Conservation (phyloP, 2,797 vertebrate genomes). For the Ctenochaetus hawaiiensis region DNA sequence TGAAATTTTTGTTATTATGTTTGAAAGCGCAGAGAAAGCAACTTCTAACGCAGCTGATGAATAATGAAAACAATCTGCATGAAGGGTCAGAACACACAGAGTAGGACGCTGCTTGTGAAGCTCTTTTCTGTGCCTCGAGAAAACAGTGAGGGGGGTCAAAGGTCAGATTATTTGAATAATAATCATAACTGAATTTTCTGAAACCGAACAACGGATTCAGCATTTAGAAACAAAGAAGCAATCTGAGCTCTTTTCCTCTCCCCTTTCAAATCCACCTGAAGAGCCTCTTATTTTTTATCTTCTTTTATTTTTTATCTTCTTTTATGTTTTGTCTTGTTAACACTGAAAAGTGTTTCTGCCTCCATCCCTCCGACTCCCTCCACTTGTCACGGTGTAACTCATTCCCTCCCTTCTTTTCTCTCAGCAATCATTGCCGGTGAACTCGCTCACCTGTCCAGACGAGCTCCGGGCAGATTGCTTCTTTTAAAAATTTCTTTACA, state of each 20-base stretch:
- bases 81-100: constrained; percentile 15
- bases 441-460: constrained; percentile 21
- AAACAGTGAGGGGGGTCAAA: constrained; percentile 17
- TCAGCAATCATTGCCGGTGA: constrained; percentile 1
- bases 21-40: constrained; percentile 1
- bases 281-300: constrained; percentile 19
- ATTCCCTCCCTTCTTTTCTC: constrained; percentile 1
- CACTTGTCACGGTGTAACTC: constrained; percentile 3
- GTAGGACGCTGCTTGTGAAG: not conserved
- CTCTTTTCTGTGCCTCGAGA: constrained; percentile 4
- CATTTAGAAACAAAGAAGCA: not conserved
- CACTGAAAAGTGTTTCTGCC: constrained; percentile 20
- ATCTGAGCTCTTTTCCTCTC: not conserved
- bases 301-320: constrained; percentile 20
- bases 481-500: constrained; percentile 50
- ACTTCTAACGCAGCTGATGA: constrained; percentile 15
- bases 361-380: constrained; percentile 6
- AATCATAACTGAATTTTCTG: not conserved
- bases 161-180: constrained; percentile 27
- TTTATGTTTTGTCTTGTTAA: constrained; percentile 9
- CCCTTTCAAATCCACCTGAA: constrained; percentile 9
- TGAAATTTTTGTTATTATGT: constrained; percentile 4
- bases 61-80: constrained; percentile 38
- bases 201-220: not conserved
- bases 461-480: constrained; percentile 19